phyloP scores from a whole-genome alignment of 2,888 invertebrate genomes.

The Philhelius pedissequus region DNA sequence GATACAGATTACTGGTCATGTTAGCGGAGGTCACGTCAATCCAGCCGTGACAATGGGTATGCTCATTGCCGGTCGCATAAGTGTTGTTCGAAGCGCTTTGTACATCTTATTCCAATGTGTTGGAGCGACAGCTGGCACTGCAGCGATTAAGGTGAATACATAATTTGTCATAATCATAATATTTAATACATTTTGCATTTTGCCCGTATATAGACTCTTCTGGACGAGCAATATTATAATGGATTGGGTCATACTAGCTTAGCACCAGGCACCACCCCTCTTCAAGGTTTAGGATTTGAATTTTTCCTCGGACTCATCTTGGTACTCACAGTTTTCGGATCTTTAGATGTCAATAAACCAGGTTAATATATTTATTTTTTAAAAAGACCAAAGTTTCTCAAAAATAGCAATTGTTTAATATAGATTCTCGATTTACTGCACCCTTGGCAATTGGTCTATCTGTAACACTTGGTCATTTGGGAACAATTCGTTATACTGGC shows the following conservation, averaged over 20 bases:
- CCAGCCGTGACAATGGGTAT: constrained; percentile 93
- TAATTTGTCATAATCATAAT: neutral
- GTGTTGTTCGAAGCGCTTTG: constrained; percentile 85
- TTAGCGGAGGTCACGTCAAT: constrained; percentile 95
- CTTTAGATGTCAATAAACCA: constrained; percentile 79
- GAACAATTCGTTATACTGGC: constrained; percentile 91
- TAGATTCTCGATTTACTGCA: constrained; percentile 88
- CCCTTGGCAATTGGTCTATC: constrained; percentile 93
- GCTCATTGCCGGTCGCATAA: constrained; percentile 88
- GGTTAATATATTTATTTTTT: too few species aligned
- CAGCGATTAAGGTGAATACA: constrained; percentile 82
- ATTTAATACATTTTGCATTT: neutral
- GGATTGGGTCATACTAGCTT: constrained; percentile 86
- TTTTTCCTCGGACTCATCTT: constrained; percentile 94
- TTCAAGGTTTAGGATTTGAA: constrained; percentile 93
- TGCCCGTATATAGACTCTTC: constrained; percentile 81
- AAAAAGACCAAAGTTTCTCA: too few species aligned
- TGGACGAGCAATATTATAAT: constrained; percentile 82
- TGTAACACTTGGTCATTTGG: constrained; percentile 90
- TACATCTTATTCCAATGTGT: constrained; percentile 91
- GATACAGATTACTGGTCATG: constrained; percentile 88
- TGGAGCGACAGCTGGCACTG: constrained; percentile 90
- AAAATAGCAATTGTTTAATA: too few species aligned
- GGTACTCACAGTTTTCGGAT: constrained; percentile 93
- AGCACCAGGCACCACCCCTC: constrained; percentile 82